Evolutionary conservation across 2,888 invertebrate species (phyloP), one percentile per base, ranked within the genome.

Genomic region (Ectemnius lituratus): DNA sequence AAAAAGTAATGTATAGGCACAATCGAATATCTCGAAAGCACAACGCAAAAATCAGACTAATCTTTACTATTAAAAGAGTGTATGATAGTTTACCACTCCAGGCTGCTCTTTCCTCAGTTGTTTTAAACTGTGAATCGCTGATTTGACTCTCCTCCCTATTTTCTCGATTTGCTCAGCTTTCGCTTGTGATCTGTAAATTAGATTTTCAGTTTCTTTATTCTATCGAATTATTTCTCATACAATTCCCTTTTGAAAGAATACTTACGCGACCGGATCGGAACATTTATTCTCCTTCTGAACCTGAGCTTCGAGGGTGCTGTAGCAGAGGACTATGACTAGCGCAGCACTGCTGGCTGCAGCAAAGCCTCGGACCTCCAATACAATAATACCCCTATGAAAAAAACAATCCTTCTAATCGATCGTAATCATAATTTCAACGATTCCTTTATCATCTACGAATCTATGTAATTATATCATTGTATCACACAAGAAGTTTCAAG

Each of bases 341-440:
- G 89, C 88, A 84, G 86, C 88, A 86, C 88, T 88, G 86, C 89
- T 88, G 87, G 90, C 88, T 85, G 90, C 88, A 67, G 88, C 88
- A 82, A 90, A 88, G 76, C 89, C 88, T 67, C 88, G 89, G 57
- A 90, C 82, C 79, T 90, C 88, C 67, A 89, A 80, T 73, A 88
- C 83, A 73, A 89, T 84, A 72, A 89, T 86, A 65, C 87, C 84
- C 91, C 91, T 91, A 81, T 20, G 82, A 84, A 52, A 11, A 49
- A 52, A 3, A 3, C 23, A 23, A 23, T 23, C 23, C 2, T 23
- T 23, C 13, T 13, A 52, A 16, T 52, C 52, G 6, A 6, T 5
- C 2, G n/a, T 16, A 52, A 52, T 14, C 14, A 14, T n/a, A 6
- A 52, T 2, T 14, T n/a, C 4, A 0, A 37, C 37, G 8, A 23